Evolutionary conservation across 2,113 vertebrate species (phyloP), one percentile per base, ranked within the genome.

Genomic region (Sander vitreus): DNA sequence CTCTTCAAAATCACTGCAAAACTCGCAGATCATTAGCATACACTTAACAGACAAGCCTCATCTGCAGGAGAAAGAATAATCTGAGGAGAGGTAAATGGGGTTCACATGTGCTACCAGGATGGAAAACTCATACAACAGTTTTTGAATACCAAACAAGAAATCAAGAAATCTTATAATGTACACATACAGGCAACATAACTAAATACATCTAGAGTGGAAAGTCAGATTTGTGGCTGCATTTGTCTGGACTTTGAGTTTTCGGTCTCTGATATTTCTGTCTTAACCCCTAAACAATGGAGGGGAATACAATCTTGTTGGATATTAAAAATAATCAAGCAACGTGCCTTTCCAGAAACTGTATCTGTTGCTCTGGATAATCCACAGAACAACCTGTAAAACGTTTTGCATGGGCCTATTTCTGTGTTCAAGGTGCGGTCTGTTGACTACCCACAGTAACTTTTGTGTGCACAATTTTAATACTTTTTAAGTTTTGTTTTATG

Each of bases 1-100:
- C 79, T 73, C 68, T 55, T 70, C 74, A 84, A 82, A 85, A 85
- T 71, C 57, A 73, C 67, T 47, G 72, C n/a, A 48, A 72, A 62
- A 82, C 69, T 59, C 0, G 4, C 64, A 45, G 7, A 21, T 51
- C 80, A 78, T 82, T 84, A 68, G 71, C 74, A 86, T 76, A 55
- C 43, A 64, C 36, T 60, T 81, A 73, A 55, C 67, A 73, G 78
- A 73, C 16, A 60, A 47, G 5, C 19, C 19, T 33, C 59, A 47
- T 58, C 62, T 43, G 14, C 68, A 51, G 47, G 57, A 69, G 15
- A 80, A 68, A 43, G 39, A n/a, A 39, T 5, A 73, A n/a, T 47
- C 60, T 14, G n/a, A 19, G 8, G n/a, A 66, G 64, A 4, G 73
- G 69, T 6, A 66, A 66, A 63, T 45, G 18, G 12, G 25, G 15